These are phyloP conservation scores for Meganola albula DNA, from an alignment of 2,888 invertebrate species.

Conservation along the genomic window DNA sequence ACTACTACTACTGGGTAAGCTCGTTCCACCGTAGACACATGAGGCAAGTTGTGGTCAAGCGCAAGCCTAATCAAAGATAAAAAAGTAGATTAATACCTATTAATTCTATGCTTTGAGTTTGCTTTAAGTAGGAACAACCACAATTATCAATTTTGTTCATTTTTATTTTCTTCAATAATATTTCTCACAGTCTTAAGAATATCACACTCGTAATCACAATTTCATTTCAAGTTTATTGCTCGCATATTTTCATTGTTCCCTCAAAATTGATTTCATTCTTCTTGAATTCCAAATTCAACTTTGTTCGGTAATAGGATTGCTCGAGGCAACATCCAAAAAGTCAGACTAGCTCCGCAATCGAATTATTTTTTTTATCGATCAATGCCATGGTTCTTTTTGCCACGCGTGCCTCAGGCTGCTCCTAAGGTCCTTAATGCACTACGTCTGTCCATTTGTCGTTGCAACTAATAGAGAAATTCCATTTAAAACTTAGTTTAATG, in stretches of 20 bases:
- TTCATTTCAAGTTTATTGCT: too few species aligned
- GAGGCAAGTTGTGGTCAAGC: too few species aligned
- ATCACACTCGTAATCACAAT: too few species aligned
- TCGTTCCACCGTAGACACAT: too few species aligned
- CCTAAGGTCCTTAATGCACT: conserved; percentile 50
- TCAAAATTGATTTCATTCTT: conserved; percentile 9
- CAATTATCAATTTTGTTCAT: too few species aligned
- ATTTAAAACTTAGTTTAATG: conserved; percentile 43
- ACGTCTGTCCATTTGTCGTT: conserved; percentile 51
- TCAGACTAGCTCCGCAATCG: conserved; percentile 29
- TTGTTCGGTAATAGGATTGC: conserved; percentile 22
- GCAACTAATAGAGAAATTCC: conserved; percentile 51
- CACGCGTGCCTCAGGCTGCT: conserved; percentile 47
- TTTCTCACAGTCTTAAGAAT: too few species aligned
- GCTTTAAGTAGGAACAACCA: too few species aligned
- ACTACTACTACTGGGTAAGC: too few species aligned
- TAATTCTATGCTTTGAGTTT: too few species aligned
- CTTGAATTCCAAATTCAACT: conserved; percentile 13
- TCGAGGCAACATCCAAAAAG: conserved; percentile 29
- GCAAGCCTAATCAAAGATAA: too few species aligned
- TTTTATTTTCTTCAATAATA: too few species aligned
- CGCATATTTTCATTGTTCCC: not conserved
- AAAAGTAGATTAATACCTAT: too few species aligned
- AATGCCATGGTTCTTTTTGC: conserved; percentile 35
- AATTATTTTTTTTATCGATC: conserved; percentile 35